Percentiles rank a stretch among this genome's conserved stretches.
Conservation (phyloP, 2,113 vertebrate species). For the Lycaon pictus region DNA sequence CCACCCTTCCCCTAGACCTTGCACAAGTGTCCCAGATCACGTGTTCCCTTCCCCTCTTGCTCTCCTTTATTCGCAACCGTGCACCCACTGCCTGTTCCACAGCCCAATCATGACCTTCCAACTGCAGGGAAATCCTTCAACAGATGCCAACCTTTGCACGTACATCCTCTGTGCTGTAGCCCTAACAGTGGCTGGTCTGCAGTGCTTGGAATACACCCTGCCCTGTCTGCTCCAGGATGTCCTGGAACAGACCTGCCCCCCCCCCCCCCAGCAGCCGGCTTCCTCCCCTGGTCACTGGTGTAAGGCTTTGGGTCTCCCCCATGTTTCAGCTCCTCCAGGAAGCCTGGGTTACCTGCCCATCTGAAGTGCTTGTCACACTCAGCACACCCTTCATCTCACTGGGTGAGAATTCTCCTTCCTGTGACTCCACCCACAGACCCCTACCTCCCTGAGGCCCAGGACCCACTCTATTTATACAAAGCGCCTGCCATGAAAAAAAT, state of each 20-base stretch:
- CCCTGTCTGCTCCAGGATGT: background rate
- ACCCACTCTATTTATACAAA: background rate
- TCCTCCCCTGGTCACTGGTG: background rate
- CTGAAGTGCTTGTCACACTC: background rate
- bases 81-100: background rate
- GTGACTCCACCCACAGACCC: background rate
- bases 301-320: background rate
- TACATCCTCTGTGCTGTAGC: background rate
- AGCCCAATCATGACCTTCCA: background rate
- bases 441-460: background rate
- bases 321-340: background rate
- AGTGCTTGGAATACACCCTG: background rate
- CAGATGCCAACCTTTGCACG: background rate
- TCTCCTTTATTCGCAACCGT: background rate
- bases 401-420: background rate
- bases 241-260: rapidly evolving
- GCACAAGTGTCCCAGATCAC: background rate
- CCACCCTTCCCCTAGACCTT: background rate
- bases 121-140: background rate
- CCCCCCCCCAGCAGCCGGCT: background rate
- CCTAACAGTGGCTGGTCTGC: background rate
- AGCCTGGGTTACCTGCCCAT: background rate
- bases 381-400: background rate
- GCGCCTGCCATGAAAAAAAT: background rate
- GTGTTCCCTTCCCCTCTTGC: background rate